Conservation (phyloP, 2,113 vertebrate species). For the Eidolon helvum region DNA sequence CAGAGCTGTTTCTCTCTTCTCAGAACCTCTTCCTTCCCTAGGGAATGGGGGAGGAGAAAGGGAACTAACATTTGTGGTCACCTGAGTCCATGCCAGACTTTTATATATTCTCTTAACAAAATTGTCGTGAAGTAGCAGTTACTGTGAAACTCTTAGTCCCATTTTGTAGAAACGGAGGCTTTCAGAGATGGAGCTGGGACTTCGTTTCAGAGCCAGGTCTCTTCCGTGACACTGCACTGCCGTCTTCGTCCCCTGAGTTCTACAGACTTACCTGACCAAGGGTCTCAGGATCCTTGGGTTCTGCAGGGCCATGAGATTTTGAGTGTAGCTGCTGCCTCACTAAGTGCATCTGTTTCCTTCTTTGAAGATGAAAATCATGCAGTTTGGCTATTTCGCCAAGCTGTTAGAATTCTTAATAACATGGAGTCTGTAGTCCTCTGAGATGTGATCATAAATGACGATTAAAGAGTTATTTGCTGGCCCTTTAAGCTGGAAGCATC, state of each 20-base stretch:
- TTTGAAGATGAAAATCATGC: background rate
- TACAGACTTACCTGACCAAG: background rate
- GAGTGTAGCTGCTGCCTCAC: background rate
- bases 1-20: background rate
- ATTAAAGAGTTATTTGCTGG: background rate
- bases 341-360: background rate
- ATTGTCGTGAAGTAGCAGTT: background rate
- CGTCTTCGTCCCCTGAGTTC: background rate
- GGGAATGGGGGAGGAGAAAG: background rate
- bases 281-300: background rate
- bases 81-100: background rate
- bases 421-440: background rate
- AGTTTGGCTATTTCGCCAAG: background rate
- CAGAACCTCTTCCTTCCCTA: background rate
- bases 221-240: background rate
- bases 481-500: background rate
- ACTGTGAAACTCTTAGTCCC: background rate
- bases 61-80: background rate
- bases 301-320: background rate
- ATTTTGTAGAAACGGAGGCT: background rate
- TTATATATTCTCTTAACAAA: background rate
- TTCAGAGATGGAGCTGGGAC: background rate
- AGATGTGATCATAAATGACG: background rate
- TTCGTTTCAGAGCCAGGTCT: background rate
- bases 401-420: background rate